Conservation (phyloP, 2,888 invertebrate species). For the Scotopteryx bipunctaria region DNA sequence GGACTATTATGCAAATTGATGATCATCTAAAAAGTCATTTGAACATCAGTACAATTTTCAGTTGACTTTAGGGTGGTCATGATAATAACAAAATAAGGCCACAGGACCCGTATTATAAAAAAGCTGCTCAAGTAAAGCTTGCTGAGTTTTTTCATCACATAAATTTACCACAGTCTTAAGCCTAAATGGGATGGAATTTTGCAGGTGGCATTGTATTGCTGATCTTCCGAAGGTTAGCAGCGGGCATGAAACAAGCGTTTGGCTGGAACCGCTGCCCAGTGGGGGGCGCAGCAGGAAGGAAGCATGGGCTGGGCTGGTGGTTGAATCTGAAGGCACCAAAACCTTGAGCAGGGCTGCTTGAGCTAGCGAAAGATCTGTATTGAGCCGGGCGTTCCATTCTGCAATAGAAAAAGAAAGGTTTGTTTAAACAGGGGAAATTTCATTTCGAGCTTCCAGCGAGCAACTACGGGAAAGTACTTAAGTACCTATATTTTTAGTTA, state of each 20-base stretch:
- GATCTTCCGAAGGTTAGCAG: constrained; percentile 49
- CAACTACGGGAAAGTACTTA: no score
- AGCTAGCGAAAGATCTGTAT: not conserved
- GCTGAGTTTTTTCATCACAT: not conserved
- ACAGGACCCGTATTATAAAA: no score
- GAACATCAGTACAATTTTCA: no score
- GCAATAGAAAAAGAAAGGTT: not conserved
- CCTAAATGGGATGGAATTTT: constrained; percentile 8
- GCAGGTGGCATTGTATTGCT: constrained; percentile 40
- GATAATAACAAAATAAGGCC: no score
- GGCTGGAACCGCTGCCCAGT: constrained; percentile 33
- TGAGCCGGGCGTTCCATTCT: constrained; percentile 10
- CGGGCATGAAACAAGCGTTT: constrained; percentile 58
- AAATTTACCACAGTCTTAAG: not conserved
- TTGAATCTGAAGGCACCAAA: constrained; percentile 2
- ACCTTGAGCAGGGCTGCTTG: not conserved
- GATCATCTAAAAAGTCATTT: no score
- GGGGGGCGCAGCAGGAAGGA: not conserved
- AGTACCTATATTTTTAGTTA: no score
- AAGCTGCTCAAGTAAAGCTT: no score
- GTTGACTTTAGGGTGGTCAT: no score
- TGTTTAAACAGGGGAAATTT: no score
- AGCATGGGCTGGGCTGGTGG: constrained; percentile 10
- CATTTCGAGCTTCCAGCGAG: no score
- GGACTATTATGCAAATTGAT: no score